These are phyloP conservation scores for Molorchus minor DNA, from an alignment of 2,888 invertebrate species.

Conservation along the genomic window DNA sequence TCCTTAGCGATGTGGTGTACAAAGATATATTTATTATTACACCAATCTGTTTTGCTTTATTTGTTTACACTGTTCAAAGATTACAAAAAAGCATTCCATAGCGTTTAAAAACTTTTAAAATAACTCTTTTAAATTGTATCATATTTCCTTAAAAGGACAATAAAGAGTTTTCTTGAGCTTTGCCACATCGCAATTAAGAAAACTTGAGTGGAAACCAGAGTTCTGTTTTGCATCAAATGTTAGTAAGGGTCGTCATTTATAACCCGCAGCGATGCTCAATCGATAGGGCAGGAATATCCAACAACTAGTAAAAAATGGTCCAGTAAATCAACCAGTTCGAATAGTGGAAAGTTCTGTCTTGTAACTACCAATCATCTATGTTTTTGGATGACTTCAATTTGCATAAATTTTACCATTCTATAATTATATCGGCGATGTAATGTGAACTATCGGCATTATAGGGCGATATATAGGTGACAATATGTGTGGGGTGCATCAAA, in stretches of 20 bases:
- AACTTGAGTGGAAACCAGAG: not conserved
- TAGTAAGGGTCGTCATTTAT: not conserved
- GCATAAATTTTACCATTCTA: constrained; percentile 7
- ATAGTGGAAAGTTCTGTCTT: not conserved
- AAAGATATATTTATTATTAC: no score
- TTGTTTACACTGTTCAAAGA: no score
- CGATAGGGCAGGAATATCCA: not conserved
- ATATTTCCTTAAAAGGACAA: no score
- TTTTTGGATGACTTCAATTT: not conserved
- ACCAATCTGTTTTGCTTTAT: no score
- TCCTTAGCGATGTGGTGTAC: no score
- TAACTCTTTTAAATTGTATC: no score
- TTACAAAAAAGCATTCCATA: no score
- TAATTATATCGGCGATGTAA: constrained; percentile 10
- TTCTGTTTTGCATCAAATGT: not conserved
- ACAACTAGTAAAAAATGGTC: not conserved
- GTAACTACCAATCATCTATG: not conserved
- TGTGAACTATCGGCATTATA: constrained; percentile 9
- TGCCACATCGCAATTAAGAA: no score
- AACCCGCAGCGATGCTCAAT: not conserved
- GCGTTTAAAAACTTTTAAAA: no score
- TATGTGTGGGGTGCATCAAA: constrained; percentile 8
- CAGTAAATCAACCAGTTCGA: not conserved
- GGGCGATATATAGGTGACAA: constrained; percentile 4
- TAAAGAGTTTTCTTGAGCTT: no score